These are phyloP conservation scores for Heterodera filipjevi DNA, from an alignment of 2,888 invertebrate genomes.

Conservation along the genomic window DNA sequence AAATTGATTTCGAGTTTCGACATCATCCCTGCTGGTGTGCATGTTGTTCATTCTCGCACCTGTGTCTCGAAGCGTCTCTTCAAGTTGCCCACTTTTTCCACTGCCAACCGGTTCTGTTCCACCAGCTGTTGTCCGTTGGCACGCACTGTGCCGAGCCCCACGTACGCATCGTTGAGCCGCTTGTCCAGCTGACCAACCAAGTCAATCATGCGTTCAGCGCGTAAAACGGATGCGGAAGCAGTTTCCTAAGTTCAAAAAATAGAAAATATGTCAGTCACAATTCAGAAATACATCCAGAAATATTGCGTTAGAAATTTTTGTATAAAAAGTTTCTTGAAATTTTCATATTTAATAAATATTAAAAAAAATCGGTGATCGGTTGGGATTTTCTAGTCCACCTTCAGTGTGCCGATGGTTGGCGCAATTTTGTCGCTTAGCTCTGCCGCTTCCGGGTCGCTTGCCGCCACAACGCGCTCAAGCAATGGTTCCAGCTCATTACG, in stretches of 20 bases:
- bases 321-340: too few species aligned
- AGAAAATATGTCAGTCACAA: too few species aligned
- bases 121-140: slow-evolving; percentile 48
- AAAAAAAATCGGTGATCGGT: neutral
- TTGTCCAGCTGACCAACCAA: slow-evolving; percentile 43
- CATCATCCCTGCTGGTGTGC: too few species aligned
- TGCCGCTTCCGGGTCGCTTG: slow-evolving; percentile 17
- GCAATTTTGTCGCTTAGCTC: slow-evolving; percentile 7
- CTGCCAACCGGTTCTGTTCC: slow-evolving; percentile 42
- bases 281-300: too few species aligned
- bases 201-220: slow-evolving; percentile 43
- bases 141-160: slow-evolving; percentile 42
- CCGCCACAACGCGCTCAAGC: slow-evolving; percentile 16
- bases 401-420: slow-evolving; percentile 21
- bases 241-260: slow-evolving; percentile 16
- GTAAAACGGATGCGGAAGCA: slow-evolving; percentile 30
- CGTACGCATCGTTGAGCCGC: slow-evolving; percentile 42
- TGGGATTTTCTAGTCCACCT: neutral
- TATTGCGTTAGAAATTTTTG: too few species aligned
- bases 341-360: too few species aligned
- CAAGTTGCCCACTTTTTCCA: slow-evolving; percentile 45
- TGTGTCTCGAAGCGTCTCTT: slow-evolving; percentile 33
- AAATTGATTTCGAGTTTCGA: too few species aligned
- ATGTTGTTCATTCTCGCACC: neutral
- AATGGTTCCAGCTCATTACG: slow-evolving; percentile 27